Evolutionary conservation across 1,140 invertebrate species (phyloP).

Genomic region (Procambarus virginalis): DNA sequence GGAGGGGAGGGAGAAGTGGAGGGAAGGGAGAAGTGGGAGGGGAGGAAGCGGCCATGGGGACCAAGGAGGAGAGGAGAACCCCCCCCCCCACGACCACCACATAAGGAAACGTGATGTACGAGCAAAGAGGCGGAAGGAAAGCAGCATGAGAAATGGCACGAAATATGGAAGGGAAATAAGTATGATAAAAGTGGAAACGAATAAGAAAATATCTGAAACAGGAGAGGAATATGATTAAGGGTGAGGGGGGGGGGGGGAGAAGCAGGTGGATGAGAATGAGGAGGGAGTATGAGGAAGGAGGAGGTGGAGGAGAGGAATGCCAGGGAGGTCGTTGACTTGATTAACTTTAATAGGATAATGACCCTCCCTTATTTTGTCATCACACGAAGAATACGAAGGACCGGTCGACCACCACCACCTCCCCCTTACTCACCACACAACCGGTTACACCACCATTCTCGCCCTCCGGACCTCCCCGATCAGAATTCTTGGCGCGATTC

Average conservation of each 20-base stretch:
- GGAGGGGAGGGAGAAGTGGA: background rate
- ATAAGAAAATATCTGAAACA: background rate
- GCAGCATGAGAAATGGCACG: background rate
- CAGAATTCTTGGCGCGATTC: background rate
- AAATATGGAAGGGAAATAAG: background rate
- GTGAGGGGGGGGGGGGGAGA: background rate
- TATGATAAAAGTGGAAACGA: too few species aligned
- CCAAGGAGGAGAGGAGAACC: too few species aligned
- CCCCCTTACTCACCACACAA: conserved; percentile 2
- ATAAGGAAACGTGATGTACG: too few species aligned
- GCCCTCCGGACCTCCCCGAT: background rate
- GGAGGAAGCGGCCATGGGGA: background rate
- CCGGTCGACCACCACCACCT: background rate
- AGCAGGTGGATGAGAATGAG: conserved; percentile 11
- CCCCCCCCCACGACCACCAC: too few species aligned
- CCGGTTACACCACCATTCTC: conserved; percentile 10
- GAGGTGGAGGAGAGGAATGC: conserved; percentile 41
- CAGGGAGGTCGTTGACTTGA: conserved; percentile 65
- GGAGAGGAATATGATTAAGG: background rate
- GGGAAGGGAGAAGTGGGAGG: background rate
- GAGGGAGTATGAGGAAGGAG: background rate
- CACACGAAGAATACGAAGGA: conserved; percentile 41
- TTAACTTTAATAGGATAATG: conserved; percentile 66
- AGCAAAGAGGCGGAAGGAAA: background rate
- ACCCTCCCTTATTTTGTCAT: conserved; percentile 67